Percentiles rank a stretch among this genome's conserved stretches.
Evolutionary conservation across 2,113 vertebrate genomes (phyloP).

Genomic region (Vulpes ferrilata): DNA sequence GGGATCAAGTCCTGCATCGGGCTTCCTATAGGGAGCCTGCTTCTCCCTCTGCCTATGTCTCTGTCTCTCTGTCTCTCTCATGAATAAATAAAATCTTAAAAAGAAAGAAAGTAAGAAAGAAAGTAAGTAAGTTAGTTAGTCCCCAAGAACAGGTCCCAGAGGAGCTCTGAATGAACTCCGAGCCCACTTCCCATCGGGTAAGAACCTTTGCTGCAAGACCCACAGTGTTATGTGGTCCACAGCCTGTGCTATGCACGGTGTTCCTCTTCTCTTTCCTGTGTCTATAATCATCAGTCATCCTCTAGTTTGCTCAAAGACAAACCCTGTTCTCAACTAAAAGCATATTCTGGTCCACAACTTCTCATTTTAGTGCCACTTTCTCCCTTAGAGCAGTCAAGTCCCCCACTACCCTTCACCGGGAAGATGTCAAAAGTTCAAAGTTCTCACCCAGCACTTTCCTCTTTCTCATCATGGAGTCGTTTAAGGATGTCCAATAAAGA

Average conservation of each 20-base stretch:
- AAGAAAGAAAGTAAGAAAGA: too few species aligned
- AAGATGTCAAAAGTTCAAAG: slow-evolving; percentile 44
- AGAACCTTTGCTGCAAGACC: neutral
- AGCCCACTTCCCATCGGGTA: neutral
- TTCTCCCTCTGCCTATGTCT: too few species aligned
- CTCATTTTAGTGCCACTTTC: slow-evolving; percentile 41
- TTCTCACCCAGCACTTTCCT: slow-evolving; percentile 89
- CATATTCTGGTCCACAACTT: slow-evolving; percentile 25
- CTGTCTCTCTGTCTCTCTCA: too few species aligned
- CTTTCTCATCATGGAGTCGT: slow-evolving; percentile 92
- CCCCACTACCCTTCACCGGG: neutral
- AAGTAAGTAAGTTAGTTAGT: too few species aligned
- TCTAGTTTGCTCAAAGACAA: slow-evolving; percentile 4
- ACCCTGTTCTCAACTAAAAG: slow-evolving; percentile 1
- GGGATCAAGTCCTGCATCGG: too few species aligned
- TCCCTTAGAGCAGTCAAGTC: slow-evolving; percentile 2
- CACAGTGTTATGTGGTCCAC: neutral
- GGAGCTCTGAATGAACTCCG: neutral
- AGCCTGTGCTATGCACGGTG: neutral
- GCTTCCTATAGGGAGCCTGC: too few species aligned
- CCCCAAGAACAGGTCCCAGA: neutral
- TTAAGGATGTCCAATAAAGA: slow-evolving; percentile 91
- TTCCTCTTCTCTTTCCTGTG: neutral
- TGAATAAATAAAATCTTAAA: too few species aligned
- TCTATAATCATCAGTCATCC: slow-evolving; percentile 24